Evolutionary conservation across 2,797 vertebrate genomes (phyloP), one percentile per base, ranked within the genome.

Genomic region (Propithecus perrieri): DNA sequence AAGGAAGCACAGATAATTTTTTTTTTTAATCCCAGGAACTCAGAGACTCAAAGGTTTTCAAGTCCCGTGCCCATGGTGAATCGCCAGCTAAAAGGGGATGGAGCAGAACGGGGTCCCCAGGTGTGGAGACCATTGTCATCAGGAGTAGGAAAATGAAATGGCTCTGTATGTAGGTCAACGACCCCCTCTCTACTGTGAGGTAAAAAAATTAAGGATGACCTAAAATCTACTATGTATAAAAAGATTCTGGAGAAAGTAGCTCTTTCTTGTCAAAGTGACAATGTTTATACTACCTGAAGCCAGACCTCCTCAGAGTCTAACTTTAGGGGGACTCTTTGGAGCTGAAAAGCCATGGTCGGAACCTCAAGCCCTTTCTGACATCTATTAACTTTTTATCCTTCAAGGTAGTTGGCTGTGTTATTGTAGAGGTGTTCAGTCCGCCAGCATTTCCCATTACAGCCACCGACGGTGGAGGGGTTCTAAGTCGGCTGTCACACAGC

Each of bases 191-290:
- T 98, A 97, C 98, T 98, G 98, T 96, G 97, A 97, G 98, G 97
- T 20, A 97, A 98, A 96, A 98, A 98, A 98, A 98, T 98, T 98
- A 99, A 98, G 98, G 98, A 98, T 98, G 98, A 98, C 98, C 98
- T 98, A 98, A 98, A 98, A 98, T 98, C 98, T 96, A 97, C 98
- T 98, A 97, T 97, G 98, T 97, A 85, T 97, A 50, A 89, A 96
- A 98, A 97, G 97, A 85, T 92, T 93, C 35, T 5, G 69, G 97
- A 93, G 97, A 98, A 98, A 98, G 98, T 96, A 96, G 96, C 97
- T 97, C 98, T 98, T 98, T 97, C 97, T 98, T 98, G 98, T 98
- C 98, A 98, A 98, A 98, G 97, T 91, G 97, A 97, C 95, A 96
- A 98, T 98, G 98, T 98, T 98, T 98, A 98, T 98, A 97, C 98